phyloP scores from a whole-genome alignment of 2,888 invertebrate species.

The Epinotia bilunana region DNA sequence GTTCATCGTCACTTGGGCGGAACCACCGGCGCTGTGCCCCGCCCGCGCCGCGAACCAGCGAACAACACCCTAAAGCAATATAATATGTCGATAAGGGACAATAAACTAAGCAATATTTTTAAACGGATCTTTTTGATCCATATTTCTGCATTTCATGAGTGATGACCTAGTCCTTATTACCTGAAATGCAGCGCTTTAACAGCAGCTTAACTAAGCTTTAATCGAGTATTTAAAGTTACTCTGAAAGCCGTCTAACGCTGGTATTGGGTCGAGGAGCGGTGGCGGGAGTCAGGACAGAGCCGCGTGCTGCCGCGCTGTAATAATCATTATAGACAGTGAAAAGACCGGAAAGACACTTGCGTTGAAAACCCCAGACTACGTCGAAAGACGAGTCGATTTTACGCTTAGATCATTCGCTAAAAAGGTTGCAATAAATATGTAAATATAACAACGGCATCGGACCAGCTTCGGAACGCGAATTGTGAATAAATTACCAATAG shows the following conservation, averaged over 20 bases:
- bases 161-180: conserved; percentile 43
- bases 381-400: conserved; percentile 48
- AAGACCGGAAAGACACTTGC: conserved; percentile 56
- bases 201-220: conserved; percentile 32
- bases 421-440: conserved; percentile 80
- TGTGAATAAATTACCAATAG: conserved; percentile 72
- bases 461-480: conserved; percentile 74
- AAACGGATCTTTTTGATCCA: conserved; percentile 41
- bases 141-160: conserved; percentile 42
- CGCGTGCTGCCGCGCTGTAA: conserved; percentile 47
- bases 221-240: conserved; percentile 19
- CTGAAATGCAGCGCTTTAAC: conserved; percentile 43
- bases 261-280: conserved; percentile 16
- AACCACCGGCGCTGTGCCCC: conserved; percentile 51
- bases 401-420: conserved; percentile 50
- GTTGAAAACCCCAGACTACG: conserved; percentile 46
- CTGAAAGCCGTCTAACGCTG: conserved; percentile 27
- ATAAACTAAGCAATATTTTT: conserved; percentile 46
- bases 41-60: conserved; percentile 27
- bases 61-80: conserved; percentile 38
- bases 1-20: conserved; percentile 67
- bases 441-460: conserved; percentile 74
- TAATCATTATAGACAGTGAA: conserved; percentile 81
- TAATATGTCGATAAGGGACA: conserved; percentile 42
- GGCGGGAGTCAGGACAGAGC: conserved; percentile 24